Conservation (phyloP, 1,140 invertebrate genomes). For the Bombus superbus region DNA sequence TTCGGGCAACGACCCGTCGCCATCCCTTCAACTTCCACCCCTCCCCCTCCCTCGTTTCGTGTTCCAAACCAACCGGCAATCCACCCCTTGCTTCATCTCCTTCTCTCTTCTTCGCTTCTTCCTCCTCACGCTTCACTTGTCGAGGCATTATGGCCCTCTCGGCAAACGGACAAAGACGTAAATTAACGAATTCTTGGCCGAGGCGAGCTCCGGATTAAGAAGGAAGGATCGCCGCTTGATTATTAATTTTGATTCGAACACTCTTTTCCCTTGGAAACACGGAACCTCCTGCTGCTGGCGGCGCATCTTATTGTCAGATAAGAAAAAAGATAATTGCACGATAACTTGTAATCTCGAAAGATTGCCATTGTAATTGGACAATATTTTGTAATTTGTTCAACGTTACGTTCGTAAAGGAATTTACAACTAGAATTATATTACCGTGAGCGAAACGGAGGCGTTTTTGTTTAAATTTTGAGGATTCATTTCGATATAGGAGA, state of each 20-base stretch:
- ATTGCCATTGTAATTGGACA: too few species aligned
- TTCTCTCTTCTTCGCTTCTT: conserved; percentile 55
- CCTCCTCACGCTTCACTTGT: conserved; percentile 57
- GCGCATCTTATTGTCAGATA: background rate
- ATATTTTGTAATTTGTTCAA: background rate
- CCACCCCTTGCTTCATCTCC: conserved; percentile 41
- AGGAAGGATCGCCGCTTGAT: background rate
- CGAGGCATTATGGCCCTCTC: conserved; percentile 50
- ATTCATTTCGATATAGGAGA: too few species aligned
- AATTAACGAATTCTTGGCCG: conserved; percentile 44
- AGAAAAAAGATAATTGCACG: background rate
- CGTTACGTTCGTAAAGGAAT: background rate
- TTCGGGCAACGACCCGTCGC: conserved; percentile 81
- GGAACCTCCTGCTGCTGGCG: background rate
- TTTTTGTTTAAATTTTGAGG: too few species aligned
- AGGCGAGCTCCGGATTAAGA: background rate
- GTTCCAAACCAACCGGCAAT: conserved; percentile 69
- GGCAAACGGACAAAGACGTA: conserved; percentile 35
- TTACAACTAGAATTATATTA: too few species aligned
- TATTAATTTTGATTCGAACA: conserved; percentile 24
- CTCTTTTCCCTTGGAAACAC: background rate
- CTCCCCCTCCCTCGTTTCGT: conserved; percentile 45
- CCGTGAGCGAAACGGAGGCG: too few species aligned
- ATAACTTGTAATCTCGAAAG: too few species aligned
- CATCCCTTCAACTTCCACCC: conserved; percentile 74